Conservation (phyloP, 2,113 vertebrate genomes). For the Pseudopodoces humilis region DNA sequence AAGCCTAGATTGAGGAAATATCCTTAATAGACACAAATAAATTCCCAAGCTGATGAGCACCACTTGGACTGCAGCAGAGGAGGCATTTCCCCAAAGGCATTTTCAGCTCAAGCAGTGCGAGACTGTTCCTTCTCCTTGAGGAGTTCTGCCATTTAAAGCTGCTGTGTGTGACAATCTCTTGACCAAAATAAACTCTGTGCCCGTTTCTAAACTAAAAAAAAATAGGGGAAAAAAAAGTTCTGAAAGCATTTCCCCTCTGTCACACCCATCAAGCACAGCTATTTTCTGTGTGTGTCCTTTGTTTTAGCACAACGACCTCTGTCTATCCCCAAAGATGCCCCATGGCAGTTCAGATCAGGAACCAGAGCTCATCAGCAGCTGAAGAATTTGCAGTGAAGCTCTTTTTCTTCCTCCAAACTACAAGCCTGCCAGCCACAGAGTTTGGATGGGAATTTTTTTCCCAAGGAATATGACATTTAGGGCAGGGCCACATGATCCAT, state of each 20-base stretch:
- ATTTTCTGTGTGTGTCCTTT: conserved; percentile 50
- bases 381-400: background rate
- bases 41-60: background rate
- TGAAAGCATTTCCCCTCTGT: conserved; percentile 53
- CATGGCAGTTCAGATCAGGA: conserved; percentile 11
- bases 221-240: background rate
- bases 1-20: background rate
- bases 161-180: conserved; percentile 6
- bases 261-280: conserved; percentile 34
- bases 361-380: conserved; percentile 17
- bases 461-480: background rate
- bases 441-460: background rate
- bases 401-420: background rate
- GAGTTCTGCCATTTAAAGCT: background rate
- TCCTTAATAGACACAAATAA: background rate
- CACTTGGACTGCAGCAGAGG: background rate
- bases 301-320: conserved; percentile 50
- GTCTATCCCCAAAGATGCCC: background rate
- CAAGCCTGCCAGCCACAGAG: background rate
- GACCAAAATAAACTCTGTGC: conserved; percentile 49
- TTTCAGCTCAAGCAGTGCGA: background rate
- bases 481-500: background rate
- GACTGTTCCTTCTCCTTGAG: background rate
- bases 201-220: conserved; percentile 2
- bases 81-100: background rate